Base-by-base conservation (phyloP, 2,113 vertebrate species). In the Chelonoidis abingdonii region DNA sequence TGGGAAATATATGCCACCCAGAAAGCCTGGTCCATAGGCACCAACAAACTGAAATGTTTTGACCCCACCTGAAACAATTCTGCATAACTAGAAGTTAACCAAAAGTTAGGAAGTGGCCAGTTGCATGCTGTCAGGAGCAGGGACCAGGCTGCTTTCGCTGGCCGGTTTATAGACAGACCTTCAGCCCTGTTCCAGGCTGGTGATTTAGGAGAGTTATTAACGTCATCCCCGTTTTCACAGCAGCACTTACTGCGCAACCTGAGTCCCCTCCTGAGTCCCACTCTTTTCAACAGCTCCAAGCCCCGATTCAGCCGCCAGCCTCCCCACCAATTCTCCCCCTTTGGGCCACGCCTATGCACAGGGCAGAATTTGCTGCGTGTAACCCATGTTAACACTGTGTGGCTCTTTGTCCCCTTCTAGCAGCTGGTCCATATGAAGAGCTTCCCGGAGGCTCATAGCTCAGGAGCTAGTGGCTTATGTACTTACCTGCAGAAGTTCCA, bases 1-100 rank as follows among this genome's bases (percentile, higher is more conserved):
- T 38, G 1, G 50, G 50, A 2, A 1, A 5, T 0, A 6, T 3
- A 19, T 13, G 8, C 0, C 0, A 52, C 38, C 49, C 47, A 76
- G 41, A 69, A 59, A 65, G 25, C 5, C 0, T n/a, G 14, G 38
- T 7, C 57, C 19, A 1, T 1, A 16, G 57, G 27, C 5, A 5
- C 10, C 7, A 44, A 2, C 3, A 41, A 5, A 8, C 5, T 56
- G 24, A 50, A 16, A 0, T 1, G 29, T 1, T 29, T 17, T 31
- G 79, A 52, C 38, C 47, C 52, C 11, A 1, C 3, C 13, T 11
- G 29, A 8, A 88, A 22, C 1, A 4, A 5, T 21, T 76, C 76
- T 82, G 41, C 12, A 65, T 12, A n/a, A 82, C 0, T 1, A 5
- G 13, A 10, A 10, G 27, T 12, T 13, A 31, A 62, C 27, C 27